Percentiles rank a stretch among this genome's conserved stretches.
Evolutionary conservation across 2,888 invertebrate genomes (phyloP).

Genomic region (Lydus trimaculatus): DNA sequence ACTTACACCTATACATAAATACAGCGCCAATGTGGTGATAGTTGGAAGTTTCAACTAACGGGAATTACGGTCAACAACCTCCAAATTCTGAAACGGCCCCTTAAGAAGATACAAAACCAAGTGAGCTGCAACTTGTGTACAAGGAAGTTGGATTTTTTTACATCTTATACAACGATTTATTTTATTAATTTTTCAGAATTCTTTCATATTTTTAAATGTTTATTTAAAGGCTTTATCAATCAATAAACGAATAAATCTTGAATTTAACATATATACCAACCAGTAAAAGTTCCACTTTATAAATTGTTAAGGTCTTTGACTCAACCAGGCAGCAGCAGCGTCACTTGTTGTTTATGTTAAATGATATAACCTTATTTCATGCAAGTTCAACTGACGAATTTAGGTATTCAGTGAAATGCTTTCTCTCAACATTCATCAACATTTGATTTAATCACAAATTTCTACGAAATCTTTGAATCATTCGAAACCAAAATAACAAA

Average conservation of each 20-base stretch:
- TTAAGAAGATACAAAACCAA: constrained; percentile 39
- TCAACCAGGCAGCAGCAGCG: no score
- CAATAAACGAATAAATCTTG: background rate
- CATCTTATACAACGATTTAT: background rate
- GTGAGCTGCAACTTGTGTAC: constrained; percentile 43
- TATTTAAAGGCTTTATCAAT: background rate
- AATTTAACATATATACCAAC: constrained; percentile 11
- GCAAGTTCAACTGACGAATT: constrained; percentile 37
- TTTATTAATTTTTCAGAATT: background rate
- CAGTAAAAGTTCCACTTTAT: constrained; percentile 40
- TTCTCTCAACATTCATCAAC: constrained; percentile 37
- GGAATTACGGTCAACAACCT: constrained; percentile 58
- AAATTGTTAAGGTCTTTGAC: constrained; percentile 40
- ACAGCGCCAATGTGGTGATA: constrained; percentile 55
- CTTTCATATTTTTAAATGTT: no score
- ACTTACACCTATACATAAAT: background rate
- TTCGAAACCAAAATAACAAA: background rate
- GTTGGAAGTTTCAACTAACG: constrained; percentile 54
- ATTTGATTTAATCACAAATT: background rate
- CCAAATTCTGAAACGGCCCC: constrained; percentile 49
- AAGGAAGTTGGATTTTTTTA: constrained; percentile 44
- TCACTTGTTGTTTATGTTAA: constrained; percentile 44
- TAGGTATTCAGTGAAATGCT: constrained; percentile 44
- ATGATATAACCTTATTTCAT: constrained; percentile 44
- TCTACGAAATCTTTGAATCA: constrained; percentile 12